Conservation (phyloP, 2,113 vertebrate genomes). For the Columba livia region DNA sequence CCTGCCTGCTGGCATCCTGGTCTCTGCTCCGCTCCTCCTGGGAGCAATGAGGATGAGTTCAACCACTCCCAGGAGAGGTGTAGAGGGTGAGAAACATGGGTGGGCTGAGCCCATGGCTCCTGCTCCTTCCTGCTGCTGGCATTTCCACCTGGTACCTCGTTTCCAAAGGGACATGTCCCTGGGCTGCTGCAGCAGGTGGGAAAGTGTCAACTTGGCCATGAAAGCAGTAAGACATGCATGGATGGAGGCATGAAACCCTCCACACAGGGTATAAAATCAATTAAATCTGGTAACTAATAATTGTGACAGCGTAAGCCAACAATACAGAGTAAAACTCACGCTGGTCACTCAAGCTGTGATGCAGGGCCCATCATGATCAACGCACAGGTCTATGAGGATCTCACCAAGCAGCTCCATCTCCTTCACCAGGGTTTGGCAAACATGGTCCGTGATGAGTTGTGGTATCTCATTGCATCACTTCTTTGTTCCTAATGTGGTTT, state of each 20-base stretch:
- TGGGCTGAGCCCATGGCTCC: neutral
- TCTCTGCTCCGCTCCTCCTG: neutral
- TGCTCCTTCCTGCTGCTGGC: neutral
- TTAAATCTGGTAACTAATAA: too few species aligned
- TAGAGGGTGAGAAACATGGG: rapidly evolving
- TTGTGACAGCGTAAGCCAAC: neutral
- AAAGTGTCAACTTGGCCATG: too few species aligned
- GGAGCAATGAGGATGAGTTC: neutral
- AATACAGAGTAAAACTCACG: neutral
- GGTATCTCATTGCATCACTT: rapidly evolving
- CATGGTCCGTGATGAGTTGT: rapidly evolving
- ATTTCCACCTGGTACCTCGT: neutral
- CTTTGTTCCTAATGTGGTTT: neutral
- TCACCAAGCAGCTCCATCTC: neutral
- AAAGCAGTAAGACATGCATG: neutral
- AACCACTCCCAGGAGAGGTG: neutral
- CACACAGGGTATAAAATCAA: rapidly evolving
- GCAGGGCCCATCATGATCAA: neutral
- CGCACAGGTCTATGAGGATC: neutral
- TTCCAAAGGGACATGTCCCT: rapidly evolving
- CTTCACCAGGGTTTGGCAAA: neutral
- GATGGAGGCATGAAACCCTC: neutral
- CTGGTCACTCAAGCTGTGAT: neutral
- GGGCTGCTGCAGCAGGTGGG: too few species aligned
- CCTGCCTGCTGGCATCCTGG: neutral